These are phyloP conservation scores for Hystrix brachyura DNA, from an alignment of 2,113 vertebrate species.

Conservation along the genomic window DNA sequence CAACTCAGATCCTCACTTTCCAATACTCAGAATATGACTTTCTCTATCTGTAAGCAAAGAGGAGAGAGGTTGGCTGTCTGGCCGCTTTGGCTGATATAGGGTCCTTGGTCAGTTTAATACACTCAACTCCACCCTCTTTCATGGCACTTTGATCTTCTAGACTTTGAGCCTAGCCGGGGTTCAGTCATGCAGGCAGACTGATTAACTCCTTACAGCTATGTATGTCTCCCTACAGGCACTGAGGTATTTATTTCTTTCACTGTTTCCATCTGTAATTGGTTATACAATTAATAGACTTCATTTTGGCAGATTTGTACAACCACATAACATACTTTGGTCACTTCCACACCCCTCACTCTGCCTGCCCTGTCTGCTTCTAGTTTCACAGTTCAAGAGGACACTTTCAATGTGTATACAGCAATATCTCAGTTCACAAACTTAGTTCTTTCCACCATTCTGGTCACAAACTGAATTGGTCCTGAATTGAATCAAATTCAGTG, in stretches of 20 bases:
- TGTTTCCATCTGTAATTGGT: not conserved
- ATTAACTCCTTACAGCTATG: not conserved
- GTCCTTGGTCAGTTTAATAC: not conserved
- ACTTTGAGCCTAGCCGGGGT: not conserved
- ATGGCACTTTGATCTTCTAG: rapidly evolving
- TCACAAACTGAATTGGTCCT: too few relatives aligned
- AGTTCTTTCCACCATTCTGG: too few relatives aligned
- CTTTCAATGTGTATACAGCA: not conserved
- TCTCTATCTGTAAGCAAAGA: not conserved
- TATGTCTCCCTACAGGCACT: not conserved
- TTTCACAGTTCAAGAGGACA: not conserved
- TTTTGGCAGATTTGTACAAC: not conserved
- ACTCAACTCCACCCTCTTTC: not conserved
- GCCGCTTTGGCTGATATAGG: not conserved
- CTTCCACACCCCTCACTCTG: not conserved
- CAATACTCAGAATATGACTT: not conserved
- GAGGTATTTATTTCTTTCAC: not conserved
- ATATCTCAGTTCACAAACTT: too few relatives aligned
- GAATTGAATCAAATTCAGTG: too few relatives aligned
- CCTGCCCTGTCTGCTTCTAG: too few relatives aligned
- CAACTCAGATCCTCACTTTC: not conserved
- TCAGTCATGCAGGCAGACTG: not conserved
- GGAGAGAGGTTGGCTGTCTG: rapidly evolving
- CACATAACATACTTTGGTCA: not conserved
- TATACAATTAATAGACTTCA: not conserved